Percentiles rank a stretch among this genome's conserved stretches.
These are phyloP conservation scores for Acrocephalus kingi DNA, from an alignment of 2,113 vertebrate species.

Conservation along the genomic window DNA sequence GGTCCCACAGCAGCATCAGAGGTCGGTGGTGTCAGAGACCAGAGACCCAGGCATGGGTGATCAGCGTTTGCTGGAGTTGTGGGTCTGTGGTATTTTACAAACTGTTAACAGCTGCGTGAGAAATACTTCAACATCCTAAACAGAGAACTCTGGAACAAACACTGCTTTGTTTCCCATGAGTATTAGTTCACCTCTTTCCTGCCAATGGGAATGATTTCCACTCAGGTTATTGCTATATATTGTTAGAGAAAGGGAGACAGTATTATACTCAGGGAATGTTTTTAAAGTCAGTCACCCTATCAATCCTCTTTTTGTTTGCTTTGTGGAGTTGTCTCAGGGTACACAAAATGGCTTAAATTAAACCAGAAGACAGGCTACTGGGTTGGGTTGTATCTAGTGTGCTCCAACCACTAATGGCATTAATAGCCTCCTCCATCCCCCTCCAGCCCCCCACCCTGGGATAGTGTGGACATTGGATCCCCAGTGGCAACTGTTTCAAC, in stretches of 20 bases:
- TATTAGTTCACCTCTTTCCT: not conserved
- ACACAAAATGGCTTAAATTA: not conserved
- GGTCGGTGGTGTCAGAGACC: not conserved
- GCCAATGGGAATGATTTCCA: not conserved
- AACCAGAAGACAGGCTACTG: not conserved
- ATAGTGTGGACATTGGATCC: not conserved
- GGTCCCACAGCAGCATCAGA: not conserved
- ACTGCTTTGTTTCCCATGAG: not conserved
- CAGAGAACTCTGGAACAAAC: not conserved
- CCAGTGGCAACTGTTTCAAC: not conserved
- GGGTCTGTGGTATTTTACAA: not conserved
- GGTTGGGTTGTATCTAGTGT: not conserved
- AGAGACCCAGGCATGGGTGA: not conserved
- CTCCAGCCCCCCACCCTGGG: accelerated
- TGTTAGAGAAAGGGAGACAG: not conserved
- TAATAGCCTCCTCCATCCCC: not conserved
- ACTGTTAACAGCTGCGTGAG: not conserved
- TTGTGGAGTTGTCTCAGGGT: not conserved
- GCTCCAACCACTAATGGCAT: not conserved
- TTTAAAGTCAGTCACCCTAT: not conserved
- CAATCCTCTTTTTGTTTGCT: not conserved
- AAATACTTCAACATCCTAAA: not conserved
- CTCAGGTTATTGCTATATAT: too few relatives aligned
- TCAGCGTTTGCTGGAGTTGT: not conserved
- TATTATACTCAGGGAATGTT: not conserved